Percentiles rank a stretch among this genome's conserved stretches.
These are phyloP conservation scores for Cephalopterus ornatus DNA, from an alignment of 2,113 vertebrate species.

Conservation along the genomic window DNA sequence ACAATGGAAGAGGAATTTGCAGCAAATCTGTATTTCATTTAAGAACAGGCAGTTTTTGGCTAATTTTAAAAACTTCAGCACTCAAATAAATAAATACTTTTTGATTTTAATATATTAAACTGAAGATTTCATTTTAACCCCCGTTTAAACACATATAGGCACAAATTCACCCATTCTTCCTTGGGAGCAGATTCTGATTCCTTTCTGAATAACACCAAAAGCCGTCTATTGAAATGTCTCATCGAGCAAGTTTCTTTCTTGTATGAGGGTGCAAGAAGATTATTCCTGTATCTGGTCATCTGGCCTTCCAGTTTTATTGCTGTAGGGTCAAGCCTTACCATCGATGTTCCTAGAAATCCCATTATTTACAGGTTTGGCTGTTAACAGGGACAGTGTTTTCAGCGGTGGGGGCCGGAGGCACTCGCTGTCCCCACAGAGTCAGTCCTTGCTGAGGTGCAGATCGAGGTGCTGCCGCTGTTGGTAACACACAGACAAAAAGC, in stretches of 20 bases:
- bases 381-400: neutral
- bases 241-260: neutral
- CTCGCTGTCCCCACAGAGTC: neutral
- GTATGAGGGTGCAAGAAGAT: neutral
- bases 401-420: neutral
- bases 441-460: neutral
- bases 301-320: neutral
- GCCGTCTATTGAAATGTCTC: neutral
- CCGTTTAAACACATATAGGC: neutral
- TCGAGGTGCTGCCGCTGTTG: neutral
- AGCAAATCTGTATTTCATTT: neutral
- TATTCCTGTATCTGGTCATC: neutral
- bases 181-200: neutral
- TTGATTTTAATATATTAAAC: neutral
- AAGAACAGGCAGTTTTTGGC: neutral
- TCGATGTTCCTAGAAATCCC: neutral
- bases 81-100: neutral
- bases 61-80: neutral
- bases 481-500: neutral
- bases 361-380: neutral
- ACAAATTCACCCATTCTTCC: neutral
- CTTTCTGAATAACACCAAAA: neutral
- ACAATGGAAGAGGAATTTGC: neutral
- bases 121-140: neutral
- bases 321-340: neutral